Evolutionary conservation across 1,140 invertebrate species (phyloP).

Genomic region (Apocrypta bakeri): DNA sequence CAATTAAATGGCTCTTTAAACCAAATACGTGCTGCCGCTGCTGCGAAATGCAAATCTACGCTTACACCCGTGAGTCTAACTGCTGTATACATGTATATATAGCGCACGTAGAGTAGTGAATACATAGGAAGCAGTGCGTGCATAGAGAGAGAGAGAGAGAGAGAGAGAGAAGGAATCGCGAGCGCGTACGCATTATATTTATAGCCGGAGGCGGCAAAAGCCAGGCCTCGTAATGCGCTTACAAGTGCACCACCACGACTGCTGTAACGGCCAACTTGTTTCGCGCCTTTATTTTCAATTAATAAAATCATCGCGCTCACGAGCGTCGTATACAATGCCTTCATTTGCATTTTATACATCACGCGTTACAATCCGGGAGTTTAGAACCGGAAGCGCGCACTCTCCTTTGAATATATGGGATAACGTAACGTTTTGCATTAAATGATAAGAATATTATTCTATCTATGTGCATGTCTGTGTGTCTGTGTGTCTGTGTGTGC

Average conservation of each 20-base stretch:
- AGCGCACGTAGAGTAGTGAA: too few relatives aligned
- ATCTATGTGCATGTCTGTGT: too few relatives aligned
- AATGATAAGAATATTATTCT: too few relatives aligned
- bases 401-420: not conserved
- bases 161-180: not conserved
- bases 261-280: not conserved
- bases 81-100: too few relatives aligned
- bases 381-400: not conserved
- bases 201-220: conserved; percentile 26
- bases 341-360: not conserved
- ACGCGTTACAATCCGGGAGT: not conserved
- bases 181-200: conserved; percentile 10
- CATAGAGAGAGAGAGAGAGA: too few relatives aligned
- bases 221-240: not conserved
- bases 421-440: too few relatives aligned
- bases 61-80: not conserved
- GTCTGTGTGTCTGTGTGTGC: too few relatives aligned
- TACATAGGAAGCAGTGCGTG: not conserved
- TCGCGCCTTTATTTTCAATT: conserved; percentile 16
- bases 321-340: not conserved
- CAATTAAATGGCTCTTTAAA: not conserved
- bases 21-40: not conserved
- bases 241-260: not conserved
- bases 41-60: not conserved
- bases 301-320: not conserved